Conservation (phyloP, 2,888 invertebrate species). For the Volucella zonaria region DNA sequence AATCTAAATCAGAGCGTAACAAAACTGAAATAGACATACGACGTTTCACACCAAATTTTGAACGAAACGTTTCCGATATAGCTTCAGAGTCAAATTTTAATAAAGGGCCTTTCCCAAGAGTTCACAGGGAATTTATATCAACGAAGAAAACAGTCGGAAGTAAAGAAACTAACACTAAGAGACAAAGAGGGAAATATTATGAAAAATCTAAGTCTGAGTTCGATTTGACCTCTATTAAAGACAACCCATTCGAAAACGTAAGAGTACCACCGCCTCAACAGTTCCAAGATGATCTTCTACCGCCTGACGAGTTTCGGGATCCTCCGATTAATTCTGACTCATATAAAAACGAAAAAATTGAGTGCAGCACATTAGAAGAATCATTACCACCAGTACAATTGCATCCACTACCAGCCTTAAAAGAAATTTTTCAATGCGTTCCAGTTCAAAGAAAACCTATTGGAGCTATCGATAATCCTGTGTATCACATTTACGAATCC, state of each 20-base stretch:
- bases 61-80: conserved; percentile 48
- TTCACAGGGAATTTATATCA: conserved; percentile 48
- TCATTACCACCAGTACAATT: conserved; percentile 61
- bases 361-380: conserved; percentile 45
- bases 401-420: conserved; percentile 74
- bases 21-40: conserved; percentile 76
- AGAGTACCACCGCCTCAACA: conserved; percentile 91
- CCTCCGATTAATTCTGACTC: conserved; percentile 80
- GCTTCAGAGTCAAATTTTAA: conserved; percentile 30
- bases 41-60: conserved; percentile 74
- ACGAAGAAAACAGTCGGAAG: conserved; percentile 27
- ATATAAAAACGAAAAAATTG: conserved; percentile 33
- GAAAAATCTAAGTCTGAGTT: conserved; percentile 86
- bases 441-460: conserved; percentile 76
- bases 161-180: conserved; percentile 26
- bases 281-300: conserved; percentile 91
- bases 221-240: conserved; percentile 84
- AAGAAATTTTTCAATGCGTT: conserved; percentile 76
- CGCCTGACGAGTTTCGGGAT: conserved; percentile 88
- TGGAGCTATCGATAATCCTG: conserved; percentile 87
- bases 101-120: conserved; percentile 43
- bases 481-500: conserved; percentile 92
- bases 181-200: conserved; percentile 68
- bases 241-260: conserved; percentile 88
- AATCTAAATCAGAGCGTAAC: conserved; percentile 78